Percentiles rank a stretch among this genome's conserved stretches.
Conservation (phyloP, 2,888 invertebrate species). For the Pemphredon lugubris region DNA sequence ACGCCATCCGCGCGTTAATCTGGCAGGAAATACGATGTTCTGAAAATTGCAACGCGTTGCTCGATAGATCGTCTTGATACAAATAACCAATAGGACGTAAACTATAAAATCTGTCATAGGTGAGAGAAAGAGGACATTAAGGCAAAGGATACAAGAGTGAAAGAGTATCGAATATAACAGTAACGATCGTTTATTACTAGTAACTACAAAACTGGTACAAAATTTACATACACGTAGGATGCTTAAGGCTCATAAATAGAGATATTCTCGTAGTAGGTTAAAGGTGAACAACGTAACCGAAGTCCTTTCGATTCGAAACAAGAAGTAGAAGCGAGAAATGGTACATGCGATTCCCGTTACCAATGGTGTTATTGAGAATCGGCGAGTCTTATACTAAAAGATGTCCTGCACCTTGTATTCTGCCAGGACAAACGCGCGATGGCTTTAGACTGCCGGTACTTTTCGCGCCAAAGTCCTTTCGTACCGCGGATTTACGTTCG, state of each 20-base stretch:
- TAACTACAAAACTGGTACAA: constrained; percentile 45
- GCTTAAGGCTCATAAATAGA: constrained; percentile 28
- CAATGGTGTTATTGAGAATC: background rate
- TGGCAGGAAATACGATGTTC: too few relatives aligned
- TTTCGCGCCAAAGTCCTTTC: background rate
- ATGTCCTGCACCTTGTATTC: constrained; percentile 11
- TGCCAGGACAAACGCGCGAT: background rate
- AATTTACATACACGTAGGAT: constrained; percentile 33
- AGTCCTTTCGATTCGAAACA: constrained; percentile 8
- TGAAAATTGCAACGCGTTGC: too few relatives aligned
- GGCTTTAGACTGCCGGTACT: background rate
- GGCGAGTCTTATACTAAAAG: constrained; percentile 10
- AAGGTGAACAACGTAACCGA: constrained; percentile 12
- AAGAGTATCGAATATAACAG: constrained; percentile 22
- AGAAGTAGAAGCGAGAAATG: background rate
- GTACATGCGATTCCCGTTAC: background rate
- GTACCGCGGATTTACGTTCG: background rate
- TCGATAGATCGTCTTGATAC: too few relatives aligned
- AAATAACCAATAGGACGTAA: too few relatives aligned
- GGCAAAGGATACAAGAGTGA: constrained; percentile 13
- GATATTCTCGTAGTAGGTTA: constrained; percentile 9
- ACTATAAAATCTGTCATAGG: too few relatives aligned
- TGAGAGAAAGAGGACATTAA: too few relatives aligned
- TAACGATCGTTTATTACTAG: constrained; percentile 59
- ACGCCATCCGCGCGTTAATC: too few relatives aligned